Percentiles rank a stretch among this genome's conserved stretches.
Evolutionary conservation across 2,797 vertebrate genomes (phyloP).

Genomic region (Threskiornis aethiopicus): DNA sequence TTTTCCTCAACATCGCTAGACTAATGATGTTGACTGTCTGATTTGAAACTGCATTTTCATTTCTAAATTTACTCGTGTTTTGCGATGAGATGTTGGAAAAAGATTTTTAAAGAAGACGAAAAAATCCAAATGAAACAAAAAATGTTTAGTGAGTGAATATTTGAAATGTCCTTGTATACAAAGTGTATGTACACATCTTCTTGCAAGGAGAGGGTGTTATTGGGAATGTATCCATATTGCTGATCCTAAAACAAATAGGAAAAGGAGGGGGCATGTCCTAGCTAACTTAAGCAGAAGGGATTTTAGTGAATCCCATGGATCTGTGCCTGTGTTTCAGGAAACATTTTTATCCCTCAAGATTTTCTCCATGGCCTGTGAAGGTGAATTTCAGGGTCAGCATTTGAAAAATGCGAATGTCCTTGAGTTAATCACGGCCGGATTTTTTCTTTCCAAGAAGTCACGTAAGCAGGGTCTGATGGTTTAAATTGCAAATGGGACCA

Average conservation of each 20-base stretch:
- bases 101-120: neutral
- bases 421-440: neutral
- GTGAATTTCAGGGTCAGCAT: neutral
- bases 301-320: neutral
- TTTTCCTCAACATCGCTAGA: neutral
- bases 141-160: neutral
- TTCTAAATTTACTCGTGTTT: neutral
- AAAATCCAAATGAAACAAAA: neutral
- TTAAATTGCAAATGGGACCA: neutral
- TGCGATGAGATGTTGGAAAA: neutral
- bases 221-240: neutral
- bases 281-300: neutral
- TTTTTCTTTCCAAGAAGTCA: neutral
- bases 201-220: neutral
- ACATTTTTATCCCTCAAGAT: neutral
- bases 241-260: neutral
- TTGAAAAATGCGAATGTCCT: neutral
- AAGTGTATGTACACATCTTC: neutral
- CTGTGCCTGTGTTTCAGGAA: neutral
- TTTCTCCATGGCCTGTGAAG: neutral
- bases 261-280: neutral
- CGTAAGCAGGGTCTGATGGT: neutral
- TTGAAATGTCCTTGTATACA: neutral
- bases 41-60: neutral
- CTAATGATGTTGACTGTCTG: neutral